Percentiles rank a stretch among this genome's conserved stretches.
phyloP scores from a whole-genome alignment of 2,113 vertebrate species.

The Halichoeres trimaculatus region DNA sequence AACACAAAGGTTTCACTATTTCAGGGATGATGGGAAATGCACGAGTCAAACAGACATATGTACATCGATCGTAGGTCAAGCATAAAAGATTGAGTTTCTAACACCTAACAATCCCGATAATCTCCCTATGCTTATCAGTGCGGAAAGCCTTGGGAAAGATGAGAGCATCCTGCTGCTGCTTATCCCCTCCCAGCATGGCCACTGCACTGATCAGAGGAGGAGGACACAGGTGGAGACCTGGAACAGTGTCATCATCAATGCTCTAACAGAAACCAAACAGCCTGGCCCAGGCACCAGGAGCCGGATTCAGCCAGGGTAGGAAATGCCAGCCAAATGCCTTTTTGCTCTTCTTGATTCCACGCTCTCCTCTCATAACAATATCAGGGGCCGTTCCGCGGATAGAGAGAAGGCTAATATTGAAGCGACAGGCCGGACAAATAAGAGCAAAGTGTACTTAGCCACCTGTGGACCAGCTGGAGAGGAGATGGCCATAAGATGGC shows the following conservation, averaged over 20 bases:
- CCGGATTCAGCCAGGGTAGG: conserved; percentile 68
- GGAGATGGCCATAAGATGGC: conserved; percentile 58
- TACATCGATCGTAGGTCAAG: conserved; percentile 67
- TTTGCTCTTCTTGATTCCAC: conserved; percentile 61
- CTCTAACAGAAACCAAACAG: conserved; percentile 74
- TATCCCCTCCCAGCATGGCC: conserved; percentile 75
- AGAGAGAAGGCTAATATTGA: conserved; percentile 74
- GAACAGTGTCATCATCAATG: conserved; percentile 76
- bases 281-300: conserved; percentile 66
- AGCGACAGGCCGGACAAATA: conserved; percentile 69
- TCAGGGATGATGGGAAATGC: conserved; percentile 8
- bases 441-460: conserved; percentile 68
- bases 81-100: conserved; percentile 67
- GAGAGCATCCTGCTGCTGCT: conserved; percentile 72
- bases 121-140: conserved; percentile 73
- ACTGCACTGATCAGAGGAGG: conserved; percentile 69
- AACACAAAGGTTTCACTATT: background rate
- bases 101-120: conserved; percentile 74
- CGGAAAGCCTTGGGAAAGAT: conserved; percentile 67
- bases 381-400: conserved; percentile 44
- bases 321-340: conserved; percentile 81
- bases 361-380: conserved; percentile 68
- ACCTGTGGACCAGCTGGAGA: conserved; percentile 77
- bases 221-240: conserved; percentile 82
- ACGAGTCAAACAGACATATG: conserved; percentile 59